These are phyloP conservation scores for Physeter macrocephalus DNA, from an alignment of 2,113 vertebrate species.

Conservation along the genomic window DNA sequence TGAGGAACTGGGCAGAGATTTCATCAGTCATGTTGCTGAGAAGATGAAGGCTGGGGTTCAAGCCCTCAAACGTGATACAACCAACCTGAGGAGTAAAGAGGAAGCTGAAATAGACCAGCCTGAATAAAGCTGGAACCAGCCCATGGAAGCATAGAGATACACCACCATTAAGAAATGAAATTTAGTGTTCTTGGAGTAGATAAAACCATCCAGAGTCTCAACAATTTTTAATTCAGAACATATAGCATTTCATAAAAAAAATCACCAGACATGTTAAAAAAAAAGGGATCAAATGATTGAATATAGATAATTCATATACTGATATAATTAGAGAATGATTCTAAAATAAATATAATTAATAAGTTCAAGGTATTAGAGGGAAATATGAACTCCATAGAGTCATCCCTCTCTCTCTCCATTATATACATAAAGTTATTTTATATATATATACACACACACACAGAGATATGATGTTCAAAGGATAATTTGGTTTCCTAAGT, in stretches of 20 bases:
- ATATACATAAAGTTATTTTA: neutral
- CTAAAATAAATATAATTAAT: neutral
- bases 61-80: neutral
- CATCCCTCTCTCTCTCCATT: neutral
- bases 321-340: neutral
- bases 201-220: neutral
- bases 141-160: neutral
- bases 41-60: neutral
- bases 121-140: neutral
- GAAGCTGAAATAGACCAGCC: neutral
- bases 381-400: neutral
- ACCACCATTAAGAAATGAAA: neutral
- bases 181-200: neutral
- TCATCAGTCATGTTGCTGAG: neutral
- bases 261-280: neutral
- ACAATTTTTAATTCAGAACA: neutral
- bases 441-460: neutral
- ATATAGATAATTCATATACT: neutral
- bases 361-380: neutral
- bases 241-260: neutral
- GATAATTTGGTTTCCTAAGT: neutral
- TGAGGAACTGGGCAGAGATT: neutral
- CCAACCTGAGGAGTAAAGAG: neutral
- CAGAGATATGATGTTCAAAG: accelerated
- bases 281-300: neutral